Conservation (phyloP, 1,140 invertebrate species). For the Lepeophtheirus salmonis region DNA sequence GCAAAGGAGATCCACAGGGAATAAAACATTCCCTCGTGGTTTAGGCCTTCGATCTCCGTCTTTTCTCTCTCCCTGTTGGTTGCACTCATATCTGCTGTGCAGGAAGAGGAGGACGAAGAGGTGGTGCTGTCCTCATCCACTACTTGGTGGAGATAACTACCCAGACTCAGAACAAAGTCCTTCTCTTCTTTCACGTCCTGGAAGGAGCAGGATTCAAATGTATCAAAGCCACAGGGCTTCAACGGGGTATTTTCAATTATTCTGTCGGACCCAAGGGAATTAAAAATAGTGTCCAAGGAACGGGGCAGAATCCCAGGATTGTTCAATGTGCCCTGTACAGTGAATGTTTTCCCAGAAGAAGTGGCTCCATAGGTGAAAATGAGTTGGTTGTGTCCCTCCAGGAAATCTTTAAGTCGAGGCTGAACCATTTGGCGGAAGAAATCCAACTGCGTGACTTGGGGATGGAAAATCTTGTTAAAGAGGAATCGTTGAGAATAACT, state of each 20-base stretch:
- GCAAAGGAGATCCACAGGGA: slow-evolving; percentile 67
- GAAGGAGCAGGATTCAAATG: not conserved
- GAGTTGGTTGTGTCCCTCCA: slow-evolving; percentile 47
- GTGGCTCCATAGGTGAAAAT: too few relatives aligned
- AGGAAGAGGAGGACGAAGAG: not conserved
- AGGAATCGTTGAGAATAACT: not conserved
- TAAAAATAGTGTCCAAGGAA: slow-evolving; percentile 51
- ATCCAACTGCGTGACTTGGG: slow-evolving; percentile 1
- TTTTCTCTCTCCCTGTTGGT: not conserved
- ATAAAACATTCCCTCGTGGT: slow-evolving; percentile 24
- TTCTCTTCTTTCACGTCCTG: slow-evolving; percentile 17
- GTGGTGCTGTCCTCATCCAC: not conserved
- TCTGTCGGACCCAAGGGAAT: too few relatives aligned
- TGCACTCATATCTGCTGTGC: not conserved
- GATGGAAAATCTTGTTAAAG: slow-evolving; percentile 2
- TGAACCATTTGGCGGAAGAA: slow-evolving; percentile 31
- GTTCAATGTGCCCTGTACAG: slow-evolving; percentile 44
- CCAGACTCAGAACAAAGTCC: slow-evolving; percentile 13
- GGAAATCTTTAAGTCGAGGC: slow-evolving; percentile 38
- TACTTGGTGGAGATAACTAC: too few relatives aligned
- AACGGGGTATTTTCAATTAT: slow-evolving; percentile 24
- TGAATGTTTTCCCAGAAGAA: too few relatives aligned
- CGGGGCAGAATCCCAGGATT: slow-evolving; percentile 59
- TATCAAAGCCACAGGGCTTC: slow-evolving; percentile 22
- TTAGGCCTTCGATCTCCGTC: too few relatives aligned